These are phyloP conservation scores for Gracilinanus agilis DNA, from an alignment of 2,113 vertebrate species.

Conservation along the genomic window DNA sequence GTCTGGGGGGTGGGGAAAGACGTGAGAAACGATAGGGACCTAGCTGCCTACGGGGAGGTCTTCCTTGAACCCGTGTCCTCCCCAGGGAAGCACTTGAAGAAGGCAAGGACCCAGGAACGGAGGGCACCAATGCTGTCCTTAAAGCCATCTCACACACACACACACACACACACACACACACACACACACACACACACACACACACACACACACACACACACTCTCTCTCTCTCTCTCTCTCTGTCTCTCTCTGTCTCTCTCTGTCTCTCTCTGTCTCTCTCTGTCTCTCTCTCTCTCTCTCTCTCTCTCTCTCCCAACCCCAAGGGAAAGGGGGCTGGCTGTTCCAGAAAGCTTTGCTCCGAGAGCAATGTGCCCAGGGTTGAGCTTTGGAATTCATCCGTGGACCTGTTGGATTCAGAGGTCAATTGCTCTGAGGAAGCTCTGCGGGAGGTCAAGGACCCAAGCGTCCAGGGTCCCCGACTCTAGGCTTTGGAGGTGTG, in stretches of 20 bases:
- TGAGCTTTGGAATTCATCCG: no score
- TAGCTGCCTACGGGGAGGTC: not conserved
- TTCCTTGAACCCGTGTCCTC: not conserved
- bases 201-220: no score
- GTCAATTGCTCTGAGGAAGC: not conserved
- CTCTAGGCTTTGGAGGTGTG: not conserved
- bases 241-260: no score
- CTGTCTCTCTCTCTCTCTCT: no score
- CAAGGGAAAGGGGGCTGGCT: not conserved
- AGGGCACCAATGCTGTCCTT: not conserved
- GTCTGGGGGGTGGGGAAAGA: not conserved
- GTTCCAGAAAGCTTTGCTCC: not conserved
- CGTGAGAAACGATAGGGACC: not conserved
- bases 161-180: no score
- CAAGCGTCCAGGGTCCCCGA: not conserved
- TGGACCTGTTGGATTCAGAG: not conserved
- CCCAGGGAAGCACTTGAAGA: not conserved
- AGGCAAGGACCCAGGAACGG: not conserved
- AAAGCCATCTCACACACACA: not conserved
- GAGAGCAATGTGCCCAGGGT: not conserved
- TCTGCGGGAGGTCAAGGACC: not conserved
- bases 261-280: no score
- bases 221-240: no score
- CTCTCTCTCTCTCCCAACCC: no score
- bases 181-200: no score